Percentiles rank a stretch among this genome's conserved stretches.
phyloP scores from a whole-genome alignment of 2,888 invertebrate species.

The Drosophila antonietae region DNA sequence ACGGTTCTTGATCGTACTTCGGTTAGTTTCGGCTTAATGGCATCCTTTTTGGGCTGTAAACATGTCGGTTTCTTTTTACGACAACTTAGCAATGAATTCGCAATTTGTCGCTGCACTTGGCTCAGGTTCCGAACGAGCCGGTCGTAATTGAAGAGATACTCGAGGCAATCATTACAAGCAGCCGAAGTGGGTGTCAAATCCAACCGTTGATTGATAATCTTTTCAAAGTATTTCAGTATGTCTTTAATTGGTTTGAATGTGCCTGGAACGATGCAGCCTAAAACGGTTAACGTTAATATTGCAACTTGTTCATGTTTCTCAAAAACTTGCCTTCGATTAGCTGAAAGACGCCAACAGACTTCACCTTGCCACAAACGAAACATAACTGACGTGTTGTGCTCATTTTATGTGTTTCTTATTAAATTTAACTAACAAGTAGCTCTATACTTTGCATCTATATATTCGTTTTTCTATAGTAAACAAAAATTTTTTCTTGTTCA shows the following conservation, averaged over 20 bases:
- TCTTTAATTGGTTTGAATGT: constrained; percentile 69
- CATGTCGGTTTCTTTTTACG: constrained; percentile 43
- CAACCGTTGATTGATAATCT: constrained; percentile 65
- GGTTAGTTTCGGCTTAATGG: constrained; percentile 30
- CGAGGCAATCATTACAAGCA: constrained; percentile 67
- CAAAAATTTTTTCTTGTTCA: constrained; percentile 23
- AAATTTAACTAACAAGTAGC: not conserved
- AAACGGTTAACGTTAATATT: constrained; percentile 14
- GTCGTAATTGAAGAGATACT: constrained; percentile 70
- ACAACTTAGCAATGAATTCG: constrained; percentile 58
- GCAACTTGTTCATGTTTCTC: not conserved
- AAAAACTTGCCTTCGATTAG: constrained; percentile 42
- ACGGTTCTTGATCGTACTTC: constrained; percentile 16
- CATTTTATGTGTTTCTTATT: constrained; percentile 20
- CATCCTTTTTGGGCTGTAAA: constrained; percentile 31
- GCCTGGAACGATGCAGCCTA: constrained; percentile 69
- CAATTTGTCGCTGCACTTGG: constrained; percentile 69
- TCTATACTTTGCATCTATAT: not conserved
- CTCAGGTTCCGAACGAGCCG: constrained; percentile 67
- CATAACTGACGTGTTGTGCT: constrained; percentile 53
- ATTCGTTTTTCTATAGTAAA: not conserved
- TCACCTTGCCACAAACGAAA: constrained; percentile 65
- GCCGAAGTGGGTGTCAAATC: constrained; percentile 58
- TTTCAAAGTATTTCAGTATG: constrained; percentile 66
- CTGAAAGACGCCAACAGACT: constrained; percentile 67